These are phyloP conservation scores for Melanotaenia parkinsoni DNA, from an alignment of 2,797 vertebrate species.

Conservation along the genomic window DNA sequence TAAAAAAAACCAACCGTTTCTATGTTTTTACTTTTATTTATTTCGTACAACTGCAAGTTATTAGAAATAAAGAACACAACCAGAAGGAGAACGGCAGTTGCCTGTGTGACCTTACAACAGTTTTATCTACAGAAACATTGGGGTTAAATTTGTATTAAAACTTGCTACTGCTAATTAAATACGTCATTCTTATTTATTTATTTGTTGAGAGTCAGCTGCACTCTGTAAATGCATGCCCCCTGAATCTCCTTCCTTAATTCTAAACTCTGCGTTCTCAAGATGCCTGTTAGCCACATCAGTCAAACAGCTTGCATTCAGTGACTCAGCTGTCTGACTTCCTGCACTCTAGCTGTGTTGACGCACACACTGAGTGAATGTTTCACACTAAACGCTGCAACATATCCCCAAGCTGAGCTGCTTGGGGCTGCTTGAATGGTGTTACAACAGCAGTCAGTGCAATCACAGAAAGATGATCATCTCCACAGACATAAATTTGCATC, in stretches of 20 bases:
- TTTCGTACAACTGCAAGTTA: too few species aligned
- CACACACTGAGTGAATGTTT: constrained; percentile 14
- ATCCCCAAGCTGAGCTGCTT: constrained; percentile 1
- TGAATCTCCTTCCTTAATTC: constrained; percentile 17
- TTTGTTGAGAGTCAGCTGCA: constrained; percentile 21
- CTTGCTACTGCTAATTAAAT: constrained; percentile 15
- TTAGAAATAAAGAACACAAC: too few species aligned
- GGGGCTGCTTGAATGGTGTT: constrained; percentile 6
- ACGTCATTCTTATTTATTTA: constrained; percentile 21
- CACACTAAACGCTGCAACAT: constrained; percentile 16
- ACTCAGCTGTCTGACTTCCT: constrained; percentile 45
- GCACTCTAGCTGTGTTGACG: constrained; percentile 26
- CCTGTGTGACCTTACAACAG: background rate
- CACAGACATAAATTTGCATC: background rate
- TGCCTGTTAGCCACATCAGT: constrained; percentile 26
- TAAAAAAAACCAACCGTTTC: background rate
- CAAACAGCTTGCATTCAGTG: constrained; percentile 35
- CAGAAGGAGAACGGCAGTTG: too few species aligned
- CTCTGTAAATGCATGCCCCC: constrained; percentile 11
- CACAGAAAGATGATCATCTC: background rate
- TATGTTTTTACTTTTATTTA: background rate
- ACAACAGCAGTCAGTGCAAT: constrained; percentile 12
- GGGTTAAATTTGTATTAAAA: background rate
- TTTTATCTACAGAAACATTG: background rate
- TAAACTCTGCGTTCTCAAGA: constrained; percentile 9